phyloP scores from a whole-genome alignment of 2,888 invertebrate species.

The Lasioglossum villosulum region DNA sequence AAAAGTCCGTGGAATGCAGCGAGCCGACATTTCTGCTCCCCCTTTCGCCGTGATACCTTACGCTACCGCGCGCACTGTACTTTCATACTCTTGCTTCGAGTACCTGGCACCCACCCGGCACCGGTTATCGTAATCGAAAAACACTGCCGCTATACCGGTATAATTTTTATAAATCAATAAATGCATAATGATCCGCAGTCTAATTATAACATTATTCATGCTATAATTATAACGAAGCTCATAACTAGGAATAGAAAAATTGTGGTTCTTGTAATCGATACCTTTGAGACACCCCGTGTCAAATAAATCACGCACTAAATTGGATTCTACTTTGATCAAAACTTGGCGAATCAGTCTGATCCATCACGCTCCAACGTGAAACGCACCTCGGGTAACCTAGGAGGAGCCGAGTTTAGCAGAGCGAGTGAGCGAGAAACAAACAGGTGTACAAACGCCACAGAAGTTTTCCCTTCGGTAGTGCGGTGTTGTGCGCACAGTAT shows the following conservation, averaged over 20 bases:
- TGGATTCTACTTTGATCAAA: too few relatives aligned
- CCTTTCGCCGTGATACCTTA: constrained; percentile 42
- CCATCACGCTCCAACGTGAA: too few relatives aligned
- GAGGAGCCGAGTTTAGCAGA: too few relatives aligned
- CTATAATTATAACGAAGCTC: not conserved
- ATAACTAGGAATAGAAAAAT: not conserved
- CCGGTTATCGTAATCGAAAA: not conserved
- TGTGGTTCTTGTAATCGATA: not conserved
- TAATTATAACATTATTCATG: not conserved
- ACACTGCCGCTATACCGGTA: not conserved
- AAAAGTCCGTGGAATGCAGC: constrained; percentile 69
- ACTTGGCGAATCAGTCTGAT: too few relatives aligned
- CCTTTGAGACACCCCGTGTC: too few relatives aligned
- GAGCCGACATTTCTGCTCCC: constrained; percentile 63
- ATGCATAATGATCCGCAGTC: too few relatives aligned
- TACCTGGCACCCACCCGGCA: not conserved
- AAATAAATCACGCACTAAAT: not conserved
- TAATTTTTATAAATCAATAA: too few relatives aligned
- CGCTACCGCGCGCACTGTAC: constrained; percentile 17
- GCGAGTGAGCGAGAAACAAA: too few relatives aligned
- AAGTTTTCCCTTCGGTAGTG: too few relatives aligned
- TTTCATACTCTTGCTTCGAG: not conserved
- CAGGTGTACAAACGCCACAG: too few relatives aligned
- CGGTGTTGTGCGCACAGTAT: too few relatives aligned
- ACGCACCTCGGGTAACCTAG: too few relatives aligned